phyloP scores from a whole-genome alignment of 2,797 vertebrate genomes.

The Enteromius thamalakanensis region DNA sequence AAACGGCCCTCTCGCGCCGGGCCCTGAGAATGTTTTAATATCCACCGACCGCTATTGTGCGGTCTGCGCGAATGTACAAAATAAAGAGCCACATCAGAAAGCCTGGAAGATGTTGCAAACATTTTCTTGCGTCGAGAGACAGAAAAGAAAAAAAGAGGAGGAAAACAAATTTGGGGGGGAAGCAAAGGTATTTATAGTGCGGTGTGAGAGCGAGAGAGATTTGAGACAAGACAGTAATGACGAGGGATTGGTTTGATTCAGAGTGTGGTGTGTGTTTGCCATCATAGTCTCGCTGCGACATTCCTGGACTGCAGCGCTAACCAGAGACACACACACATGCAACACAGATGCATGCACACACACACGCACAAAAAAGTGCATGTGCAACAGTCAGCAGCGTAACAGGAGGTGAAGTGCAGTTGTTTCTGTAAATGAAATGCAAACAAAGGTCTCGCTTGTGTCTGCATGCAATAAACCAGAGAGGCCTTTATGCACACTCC shows the following conservation, averaged over 20 bases:
- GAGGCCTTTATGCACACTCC: background rate
- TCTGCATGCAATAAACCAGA: background rate
- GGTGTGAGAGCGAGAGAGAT: constrained; percentile 53
- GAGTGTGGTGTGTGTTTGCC: constrained; percentile 38
- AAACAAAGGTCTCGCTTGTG: background rate
- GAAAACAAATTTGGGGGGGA: constrained; percentile 79
- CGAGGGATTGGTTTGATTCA: constrained; percentile 54
- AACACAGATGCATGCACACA: background rate
- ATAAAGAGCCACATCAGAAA: constrained; percentile 84
- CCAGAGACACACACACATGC: constrained; percentile 35
- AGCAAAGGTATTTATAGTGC: constrained; percentile 79
- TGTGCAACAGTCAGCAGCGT: no score
- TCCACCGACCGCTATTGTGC: constrained; percentile 80
- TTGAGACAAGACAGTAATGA: constrained; percentile 44
- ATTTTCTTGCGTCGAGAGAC: constrained; percentile 75
- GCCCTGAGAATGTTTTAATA: constrained; percentile 83
- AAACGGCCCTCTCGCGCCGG: constrained; percentile 65
- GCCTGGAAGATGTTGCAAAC: constrained; percentile 74
- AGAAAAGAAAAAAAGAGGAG: constrained; percentile 64
- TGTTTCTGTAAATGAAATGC: background rate
- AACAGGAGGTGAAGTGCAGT: background rate
- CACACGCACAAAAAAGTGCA: background rate
- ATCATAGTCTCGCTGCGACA: constrained; percentile 40
- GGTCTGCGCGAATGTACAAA: constrained; percentile 79
- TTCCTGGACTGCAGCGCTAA: constrained; percentile 44